These are phyloP conservation scores for Marcusenius ussheri DNA, from an alignment of 2,113 vertebrate species.

Conservation along the genomic window DNA sequence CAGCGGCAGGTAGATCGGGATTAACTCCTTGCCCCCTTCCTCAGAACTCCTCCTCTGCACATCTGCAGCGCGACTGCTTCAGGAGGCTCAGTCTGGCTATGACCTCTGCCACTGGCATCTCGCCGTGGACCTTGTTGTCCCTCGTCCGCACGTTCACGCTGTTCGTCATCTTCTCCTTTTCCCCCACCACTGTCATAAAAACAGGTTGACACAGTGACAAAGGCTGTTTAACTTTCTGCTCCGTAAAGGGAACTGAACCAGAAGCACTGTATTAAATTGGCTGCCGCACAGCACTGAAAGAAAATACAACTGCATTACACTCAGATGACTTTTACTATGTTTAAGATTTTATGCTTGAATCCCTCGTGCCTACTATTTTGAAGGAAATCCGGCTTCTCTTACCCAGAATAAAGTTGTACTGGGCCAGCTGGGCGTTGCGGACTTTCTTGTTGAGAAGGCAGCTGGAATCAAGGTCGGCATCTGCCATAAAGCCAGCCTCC, in stretches of 20 bases:
- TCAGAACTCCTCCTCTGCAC: slow-evolving; percentile 85
- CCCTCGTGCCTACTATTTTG: not conserved
- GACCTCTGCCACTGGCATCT: slow-evolving; percentile 64
- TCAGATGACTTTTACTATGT: not conserved
- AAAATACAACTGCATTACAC: not conserved
- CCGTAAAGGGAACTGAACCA: not conserved
- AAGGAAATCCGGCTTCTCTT: slow-evolving; percentile 35
- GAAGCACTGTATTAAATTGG: not conserved
- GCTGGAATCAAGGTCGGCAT: slow-evolving; percentile 79
- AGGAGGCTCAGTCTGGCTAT: slow-evolving; percentile 72
- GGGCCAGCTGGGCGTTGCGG: slow-evolving; percentile 83
- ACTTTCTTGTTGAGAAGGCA: slow-evolving; percentile 92
- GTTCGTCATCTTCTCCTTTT: slow-evolving; percentile 78
- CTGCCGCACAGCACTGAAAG: not conserved
- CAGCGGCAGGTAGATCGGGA: not conserved
- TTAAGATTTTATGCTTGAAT: not conserved
- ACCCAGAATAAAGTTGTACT: slow-evolving; percentile 96
- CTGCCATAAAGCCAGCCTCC: slow-evolving; percentile 83
- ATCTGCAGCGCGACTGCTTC: slow-evolving; percentile 59
- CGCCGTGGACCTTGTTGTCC: slow-evolving; percentile 89
- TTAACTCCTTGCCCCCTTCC: not conserved
- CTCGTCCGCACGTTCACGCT: slow-evolving; percentile 82
- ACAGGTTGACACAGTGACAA: not conserved
- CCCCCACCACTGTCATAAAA: slow-evolving; percentile 80
- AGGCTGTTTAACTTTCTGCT: not conserved